A percentile compares a stretch with the other conserved stretches of the same genome.
These are phyloP conservation scores for Aricia agestis DNA, from an alignment of 1,140 invertebrate species.

Conservation along the genomic window DNA sequence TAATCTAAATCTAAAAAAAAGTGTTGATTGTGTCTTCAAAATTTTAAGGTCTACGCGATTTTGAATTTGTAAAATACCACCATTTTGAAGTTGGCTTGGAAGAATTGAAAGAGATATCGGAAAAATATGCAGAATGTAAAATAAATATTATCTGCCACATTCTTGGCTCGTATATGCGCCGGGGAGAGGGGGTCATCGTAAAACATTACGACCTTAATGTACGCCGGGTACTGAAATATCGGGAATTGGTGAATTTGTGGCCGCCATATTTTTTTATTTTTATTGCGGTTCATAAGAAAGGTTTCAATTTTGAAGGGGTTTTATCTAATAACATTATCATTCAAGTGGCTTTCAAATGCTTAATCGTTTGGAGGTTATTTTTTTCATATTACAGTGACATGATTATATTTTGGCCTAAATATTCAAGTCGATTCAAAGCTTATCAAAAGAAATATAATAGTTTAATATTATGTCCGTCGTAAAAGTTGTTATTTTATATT, in stretches of 20 bases:
- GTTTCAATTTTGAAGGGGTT: background rate
- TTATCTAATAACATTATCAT: background rate
- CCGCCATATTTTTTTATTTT: background rate
- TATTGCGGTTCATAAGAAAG: constrained; percentile 1
- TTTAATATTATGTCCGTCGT: too few species aligned
- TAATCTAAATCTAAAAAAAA: too few species aligned
- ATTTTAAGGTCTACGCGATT: too few species aligned
- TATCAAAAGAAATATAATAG: too few species aligned
- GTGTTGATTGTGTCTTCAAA: too few species aligned
- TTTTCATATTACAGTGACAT: too few species aligned
- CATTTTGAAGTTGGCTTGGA: too few species aligned
- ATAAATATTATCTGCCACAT: background rate
- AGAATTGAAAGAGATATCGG: too few species aligned
- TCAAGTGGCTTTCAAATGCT: background rate
- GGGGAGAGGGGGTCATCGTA: constrained; percentile 28
- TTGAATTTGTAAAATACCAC: too few species aligned
- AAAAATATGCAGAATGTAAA: background rate
- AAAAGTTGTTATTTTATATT: too few species aligned
- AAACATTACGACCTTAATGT: constrained; percentile 32
- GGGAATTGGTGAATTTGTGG: constrained; percentile 5
- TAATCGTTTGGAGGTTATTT: background rate
- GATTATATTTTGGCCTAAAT: too few species aligned
- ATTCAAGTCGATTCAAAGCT: too few species aligned
- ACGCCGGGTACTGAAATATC: constrained; percentile 29
- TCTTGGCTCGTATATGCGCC: background rate